Percentiles rank a stretch among this genome's conserved stretches.
phyloP scores from a whole-genome alignment of 1,140 invertebrate species.

The Plectrocnemia conspersa region DNA sequence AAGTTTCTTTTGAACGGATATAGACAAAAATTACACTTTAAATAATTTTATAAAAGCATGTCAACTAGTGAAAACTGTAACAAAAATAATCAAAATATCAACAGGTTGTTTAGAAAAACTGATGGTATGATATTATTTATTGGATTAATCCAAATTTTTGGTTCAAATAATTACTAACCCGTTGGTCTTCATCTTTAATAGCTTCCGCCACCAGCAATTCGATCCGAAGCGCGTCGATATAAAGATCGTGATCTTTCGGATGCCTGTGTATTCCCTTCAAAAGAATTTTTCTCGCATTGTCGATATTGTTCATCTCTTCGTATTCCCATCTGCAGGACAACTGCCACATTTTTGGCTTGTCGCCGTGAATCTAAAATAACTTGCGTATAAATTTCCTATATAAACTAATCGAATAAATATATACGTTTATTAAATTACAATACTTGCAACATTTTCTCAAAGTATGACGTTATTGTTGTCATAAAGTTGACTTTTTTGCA shows the following conservation, averaged over 20 bases:
- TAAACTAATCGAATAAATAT: background rate
- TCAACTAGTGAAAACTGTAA: no score
- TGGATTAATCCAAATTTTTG: no score
- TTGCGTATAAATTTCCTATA: constrained; percentile 1
- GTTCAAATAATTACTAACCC: no score
- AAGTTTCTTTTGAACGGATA: no score
- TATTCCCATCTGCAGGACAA: constrained; percentile 69
- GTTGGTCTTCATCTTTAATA: background rate
- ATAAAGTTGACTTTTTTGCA: constrained; percentile 58
- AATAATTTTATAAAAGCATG: no score
- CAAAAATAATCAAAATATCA: no score
- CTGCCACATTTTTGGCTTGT: constrained; percentile 69
- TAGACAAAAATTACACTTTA: no score
- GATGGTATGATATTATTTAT: no score
- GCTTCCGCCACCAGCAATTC: constrained; percentile 32
- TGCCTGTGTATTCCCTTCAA: constrained; percentile 65
- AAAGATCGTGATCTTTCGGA: constrained; percentile 57
- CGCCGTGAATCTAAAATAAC: constrained; percentile 63
- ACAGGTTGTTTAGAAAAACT: no score
- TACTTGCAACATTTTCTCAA: constrained; percentile 48
- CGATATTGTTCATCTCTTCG: constrained; percentile 60
- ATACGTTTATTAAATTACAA: background rate
- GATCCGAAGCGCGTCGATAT: constrained; percentile 51
- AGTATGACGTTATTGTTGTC: constrained; percentile 42
- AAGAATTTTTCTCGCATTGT: constrained; percentile 62